Evolutionary conservation across 2,113 vertebrate species (phyloP), one percentile per base, ranked within the genome.

Genomic region (Jaculus jaculus): DNA sequence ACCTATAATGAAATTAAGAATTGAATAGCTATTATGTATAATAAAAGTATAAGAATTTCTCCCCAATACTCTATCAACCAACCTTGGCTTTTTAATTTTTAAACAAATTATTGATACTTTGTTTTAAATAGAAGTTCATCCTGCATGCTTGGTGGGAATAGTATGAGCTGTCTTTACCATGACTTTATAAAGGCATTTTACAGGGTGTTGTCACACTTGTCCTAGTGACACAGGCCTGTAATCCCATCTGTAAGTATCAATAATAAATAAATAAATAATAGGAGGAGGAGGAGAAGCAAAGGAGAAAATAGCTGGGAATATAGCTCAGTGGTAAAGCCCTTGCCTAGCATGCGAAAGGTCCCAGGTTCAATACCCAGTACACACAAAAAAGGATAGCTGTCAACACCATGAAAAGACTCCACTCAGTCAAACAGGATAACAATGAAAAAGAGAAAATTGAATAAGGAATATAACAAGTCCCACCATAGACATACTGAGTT

Each of bases 121-220:
- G 84, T 88, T 78, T 24, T 9, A 81, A 93, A 74, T 26, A 34
- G 60, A 24, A 34, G 88, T 73, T 83, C 60, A 75, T 86, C 75
- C 71, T 91, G 37, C 54, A 89, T 82, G 9, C 4, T 66, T 91
- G 69, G 75, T 16, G 65, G 65, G 61, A 47, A 66, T 42, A 66
- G 58, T 78, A 26, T 65, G 63, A 60, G 58, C 18, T 84, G 51
- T 72, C 65, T 65, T 63, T 80, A 81, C 26, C 39, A 75, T 32
- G 72, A 87, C 32, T 84, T 85, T 85, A 91, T 68, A 94, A 73
- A 84, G 86, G 20, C 34, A 91, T n/a, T 28, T 66, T 68, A 65
- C 21, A 7, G 39, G 5, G 13, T 68, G 60, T 8, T 23, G n/a
- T 68, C 39, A 68, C 15, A 65, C 28, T 28, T 68, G 20, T 30